Conservation (phyloP, 2,797 vertebrate species). For the Pipistrellus pipistrellus region DNA sequence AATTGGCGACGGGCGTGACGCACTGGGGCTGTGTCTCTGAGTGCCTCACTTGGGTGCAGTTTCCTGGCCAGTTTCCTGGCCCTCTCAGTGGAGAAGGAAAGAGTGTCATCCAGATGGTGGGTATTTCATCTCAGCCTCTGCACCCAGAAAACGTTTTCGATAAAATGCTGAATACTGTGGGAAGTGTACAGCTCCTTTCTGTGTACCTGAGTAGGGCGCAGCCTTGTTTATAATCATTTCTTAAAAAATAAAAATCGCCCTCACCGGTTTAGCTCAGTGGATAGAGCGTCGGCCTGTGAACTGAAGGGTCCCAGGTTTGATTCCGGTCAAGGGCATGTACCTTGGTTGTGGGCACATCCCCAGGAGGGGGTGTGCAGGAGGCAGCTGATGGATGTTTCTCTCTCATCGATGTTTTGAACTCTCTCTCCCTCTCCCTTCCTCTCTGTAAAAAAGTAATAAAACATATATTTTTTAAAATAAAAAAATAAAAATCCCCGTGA, state of each 20-base stretch:
- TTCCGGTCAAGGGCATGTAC: too few relatives aligned
- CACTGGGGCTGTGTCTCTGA: background rate
- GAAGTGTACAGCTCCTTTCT: background rate
- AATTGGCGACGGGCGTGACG: background rate
- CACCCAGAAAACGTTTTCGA: background rate
- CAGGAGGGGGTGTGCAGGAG: too few relatives aligned
- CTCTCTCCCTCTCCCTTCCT: too few relatives aligned
- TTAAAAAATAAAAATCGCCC: background rate
- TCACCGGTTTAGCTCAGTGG: too few relatives aligned
- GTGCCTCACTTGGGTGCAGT: background rate
- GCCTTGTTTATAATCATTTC: background rate
- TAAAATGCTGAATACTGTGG: background rate
- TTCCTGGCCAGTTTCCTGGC: background rate
- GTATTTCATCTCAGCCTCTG: background rate
- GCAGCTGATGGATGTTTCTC: too few relatives aligned
- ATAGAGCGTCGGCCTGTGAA: too few relatives aligned
- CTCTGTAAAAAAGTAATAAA: too few relatives aligned
- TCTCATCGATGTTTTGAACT: too few relatives aligned
- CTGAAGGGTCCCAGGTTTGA: too few relatives aligned
- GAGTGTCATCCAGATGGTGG: background rate
- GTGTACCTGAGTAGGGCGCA: background rate
- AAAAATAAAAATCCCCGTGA: background rate
- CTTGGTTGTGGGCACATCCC: too few relatives aligned
- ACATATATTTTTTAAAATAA: too few relatives aligned
- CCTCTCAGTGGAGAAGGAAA: background rate